These are phyloP conservation scores for Ursus arctos DNA, from an alignment of 2,113 vertebrate genomes.

Conservation along the genomic window DNA sequence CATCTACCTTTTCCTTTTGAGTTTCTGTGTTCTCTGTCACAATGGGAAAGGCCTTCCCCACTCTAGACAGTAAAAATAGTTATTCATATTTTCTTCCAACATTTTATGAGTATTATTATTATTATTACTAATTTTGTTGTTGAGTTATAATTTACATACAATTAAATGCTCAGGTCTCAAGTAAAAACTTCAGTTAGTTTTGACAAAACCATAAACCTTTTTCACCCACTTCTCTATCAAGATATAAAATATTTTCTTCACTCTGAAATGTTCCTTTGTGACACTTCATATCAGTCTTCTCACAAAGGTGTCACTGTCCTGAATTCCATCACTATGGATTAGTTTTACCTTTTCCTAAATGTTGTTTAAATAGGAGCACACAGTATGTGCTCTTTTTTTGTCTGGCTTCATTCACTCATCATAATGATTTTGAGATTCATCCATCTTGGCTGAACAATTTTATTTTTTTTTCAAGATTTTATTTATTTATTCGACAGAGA, in stretches of 20 bases:
- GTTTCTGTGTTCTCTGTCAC: too few relatives aligned
- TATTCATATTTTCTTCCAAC: conserved; percentile 37
- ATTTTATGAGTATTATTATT: not conserved
- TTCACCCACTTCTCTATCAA: not conserved
- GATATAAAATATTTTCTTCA: conserved; percentile 33
- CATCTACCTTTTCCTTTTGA: too few relatives aligned
- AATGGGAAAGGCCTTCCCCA: not conserved
- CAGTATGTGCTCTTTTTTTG: not conserved
- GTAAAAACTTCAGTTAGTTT: conserved; percentile 41
- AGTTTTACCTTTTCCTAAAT: not conserved
- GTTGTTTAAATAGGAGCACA: not conserved
- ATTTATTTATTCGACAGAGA: too few relatives aligned
- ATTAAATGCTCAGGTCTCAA: conserved; percentile 29
- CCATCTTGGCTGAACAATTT: not conserved
- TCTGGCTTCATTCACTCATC: not conserved
- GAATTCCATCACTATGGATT: not conserved
- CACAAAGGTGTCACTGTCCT: not conserved
- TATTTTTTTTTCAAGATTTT: too few relatives aligned
- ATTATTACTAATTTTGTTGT: conserved; percentile 26
- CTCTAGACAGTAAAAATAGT: conserved; percentile 27
- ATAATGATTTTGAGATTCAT: conserved; percentile 9
- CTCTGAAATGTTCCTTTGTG: not conserved
- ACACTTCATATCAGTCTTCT: conserved; percentile 26
- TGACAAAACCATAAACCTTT: not conserved
- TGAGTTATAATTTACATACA: not conserved